Base-by-base conservation (phyloP, 2,888 invertebrate species). In the Cyclophora punctaria region DNA sequence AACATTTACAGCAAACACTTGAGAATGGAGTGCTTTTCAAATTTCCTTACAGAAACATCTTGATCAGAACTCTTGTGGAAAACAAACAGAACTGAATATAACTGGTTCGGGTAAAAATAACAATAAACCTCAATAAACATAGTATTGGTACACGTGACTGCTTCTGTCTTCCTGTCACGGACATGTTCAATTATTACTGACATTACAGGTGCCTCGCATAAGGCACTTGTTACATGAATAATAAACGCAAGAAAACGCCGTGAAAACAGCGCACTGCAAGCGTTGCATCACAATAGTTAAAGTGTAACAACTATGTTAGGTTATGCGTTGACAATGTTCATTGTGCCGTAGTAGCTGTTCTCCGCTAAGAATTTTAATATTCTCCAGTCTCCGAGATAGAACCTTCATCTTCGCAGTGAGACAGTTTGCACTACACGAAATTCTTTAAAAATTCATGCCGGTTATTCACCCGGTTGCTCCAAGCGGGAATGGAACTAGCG, bases 311-410 rank as follows among this genome's bases (percentile, higher is more conserved):
- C 86, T 83, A 59, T 85, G 83, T 85, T 79, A 77, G 75, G 83
- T 84, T 82, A 81, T 78, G 73, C 80, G 80, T 80, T 83, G 83
- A 86, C 85, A 86, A 80, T 83, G 77, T 80, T 79, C 78, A 84
- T 80, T 85, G 84, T 83, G 75, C 80, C 72, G 77, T 71, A 78
- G 66, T 68, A 67, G 63, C 65, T 55, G 58, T 60, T 56, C 56
- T 60, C 58, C 53, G 48, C 51, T 48, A 69, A 69, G 63, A 69
- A 72, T 67, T 69, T 71, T 73, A 74, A 75, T 74, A 73, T 74
- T 71, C 73, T 66, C 63, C 55, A 66, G 69, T 52, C 59, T 60
- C 57, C 53, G 59, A 70, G 69, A 69, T 67, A 63, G 67, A 59
- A 59, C 67, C 66, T 73, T 71, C 75, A 75, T 73, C 63, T 64